A percentile compares a stretch with the other conserved stretches of the same genome.
phyloP scores from a whole-genome alignment of 2,113 vertebrate species.

The Crocuta crocuta region DNA sequence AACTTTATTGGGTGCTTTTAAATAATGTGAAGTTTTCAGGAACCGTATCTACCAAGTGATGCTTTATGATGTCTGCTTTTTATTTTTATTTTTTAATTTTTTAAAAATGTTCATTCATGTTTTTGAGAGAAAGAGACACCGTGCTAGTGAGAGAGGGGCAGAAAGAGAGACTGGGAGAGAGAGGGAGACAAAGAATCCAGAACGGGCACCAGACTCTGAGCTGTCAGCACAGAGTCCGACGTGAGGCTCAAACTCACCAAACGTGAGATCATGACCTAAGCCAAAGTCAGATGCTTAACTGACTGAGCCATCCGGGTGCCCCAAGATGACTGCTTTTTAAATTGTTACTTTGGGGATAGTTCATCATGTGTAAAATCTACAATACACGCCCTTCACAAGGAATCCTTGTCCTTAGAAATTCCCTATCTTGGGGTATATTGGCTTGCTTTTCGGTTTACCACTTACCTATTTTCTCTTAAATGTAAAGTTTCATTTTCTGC shows the following conservation, averaged over 20 bases:
- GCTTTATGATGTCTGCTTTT: neutral
- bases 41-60: neutral
- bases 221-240: too few relatives aligned
- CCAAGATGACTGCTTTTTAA: neutral
- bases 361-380: neutral
- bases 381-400: fast-evolving
- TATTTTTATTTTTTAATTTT: too few relatives aligned
- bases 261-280: too few relatives aligned
- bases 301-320: too few relatives aligned
- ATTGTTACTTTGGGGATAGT: neutral
- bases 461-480: neutral
- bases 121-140: too few relatives aligned
- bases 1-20: neutral
- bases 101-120: too few relatives aligned
- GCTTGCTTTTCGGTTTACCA: neutral
- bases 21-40: neutral
- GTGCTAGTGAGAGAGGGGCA: too few relatives aligned
- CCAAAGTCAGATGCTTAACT: too few relatives aligned
- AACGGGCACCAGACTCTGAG: too few relatives aligned
- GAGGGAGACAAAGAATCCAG: too few relatives aligned
- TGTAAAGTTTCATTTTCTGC: constrained; percentile 14
- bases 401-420: neutral
- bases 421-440: neutral
- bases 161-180: too few relatives aligned
- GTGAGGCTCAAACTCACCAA: too few relatives aligned